Percentiles rank a stretch among this genome's conserved stretches.
phyloP scores from a whole-genome alignment of 2,113 vertebrate genomes.

The Hyla sarda region DNA sequence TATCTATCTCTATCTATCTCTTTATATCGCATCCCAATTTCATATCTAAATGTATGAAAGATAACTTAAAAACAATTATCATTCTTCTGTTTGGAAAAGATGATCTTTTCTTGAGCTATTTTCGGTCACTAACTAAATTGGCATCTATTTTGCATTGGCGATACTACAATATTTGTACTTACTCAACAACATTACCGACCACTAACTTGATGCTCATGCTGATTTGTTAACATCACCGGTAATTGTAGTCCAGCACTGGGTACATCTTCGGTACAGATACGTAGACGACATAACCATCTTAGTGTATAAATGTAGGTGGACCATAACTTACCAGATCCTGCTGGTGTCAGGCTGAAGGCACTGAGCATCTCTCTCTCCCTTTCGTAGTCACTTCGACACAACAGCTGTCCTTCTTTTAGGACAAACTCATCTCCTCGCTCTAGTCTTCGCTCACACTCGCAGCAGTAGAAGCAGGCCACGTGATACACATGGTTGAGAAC shows the following conservation, averaged over 20 bases:
- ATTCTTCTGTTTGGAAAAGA: too few species aligned
- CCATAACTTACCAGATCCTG: constrained; percentile 78
- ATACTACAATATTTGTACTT: too few species aligned
- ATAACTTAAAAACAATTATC: too few species aligned
- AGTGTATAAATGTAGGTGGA: background rate
- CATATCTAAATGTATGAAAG: too few species aligned
- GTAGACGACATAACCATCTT: too few species aligned
- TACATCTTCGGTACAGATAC: too few species aligned
- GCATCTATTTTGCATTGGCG: too few species aligned
- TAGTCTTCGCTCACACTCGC: constrained; percentile 87
- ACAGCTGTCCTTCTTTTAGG: constrained; percentile 88
- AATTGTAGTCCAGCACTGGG: background rate
- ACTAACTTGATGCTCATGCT: background rate
- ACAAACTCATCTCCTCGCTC: constrained; percentile 90
- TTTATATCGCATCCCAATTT: too few species aligned
- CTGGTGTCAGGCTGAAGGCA: constrained; percentile 84
- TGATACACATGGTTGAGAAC: constrained; percentile 89
- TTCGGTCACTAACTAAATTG: too few species aligned
- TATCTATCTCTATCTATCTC: too few species aligned
- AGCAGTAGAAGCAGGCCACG: constrained; percentile 88
- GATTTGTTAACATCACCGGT: background rate
- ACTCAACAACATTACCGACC: too few species aligned
- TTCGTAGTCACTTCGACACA: constrained; percentile 89
- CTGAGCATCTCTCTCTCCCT: constrained; percentile 91
- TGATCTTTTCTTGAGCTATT: too few species aligned